Conservation (phyloP, 2,113 vertebrate species). For the Taurulus bubalis region DNA sequence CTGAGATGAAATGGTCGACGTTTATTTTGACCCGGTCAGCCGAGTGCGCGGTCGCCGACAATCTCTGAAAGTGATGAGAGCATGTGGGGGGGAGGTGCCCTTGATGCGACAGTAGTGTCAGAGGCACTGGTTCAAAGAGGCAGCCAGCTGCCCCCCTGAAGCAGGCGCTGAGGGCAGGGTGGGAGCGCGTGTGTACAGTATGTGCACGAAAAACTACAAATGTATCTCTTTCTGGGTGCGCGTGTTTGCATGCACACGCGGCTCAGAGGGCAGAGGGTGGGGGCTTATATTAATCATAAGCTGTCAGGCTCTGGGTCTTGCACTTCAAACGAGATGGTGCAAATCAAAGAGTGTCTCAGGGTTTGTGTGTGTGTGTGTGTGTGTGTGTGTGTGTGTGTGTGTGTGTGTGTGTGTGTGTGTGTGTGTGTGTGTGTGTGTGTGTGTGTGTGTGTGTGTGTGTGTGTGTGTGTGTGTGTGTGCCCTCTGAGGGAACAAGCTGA, state of each 20-base stretch:
- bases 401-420: constrained; percentile 16
- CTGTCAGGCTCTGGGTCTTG: constrained; percentile 68
- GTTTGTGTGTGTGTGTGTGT: constrained; percentile 33
- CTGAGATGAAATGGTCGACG: constrained; percentile 29
- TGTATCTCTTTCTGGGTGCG: constrained; percentile 15
- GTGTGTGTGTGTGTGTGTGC: constrained; percentile 22
- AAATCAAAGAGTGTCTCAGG: constrained; percentile 75
- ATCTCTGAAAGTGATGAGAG: constrained; percentile 33
- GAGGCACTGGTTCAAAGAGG: constrained; percentile 73
- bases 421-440: constrained; percentile 23
- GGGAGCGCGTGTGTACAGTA: constrained; percentile 27
- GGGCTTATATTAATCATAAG: constrained; percentile 80
- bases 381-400: constrained; percentile 25
- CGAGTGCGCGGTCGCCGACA: constrained; percentile 21
- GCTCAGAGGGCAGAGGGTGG: constrained; percentile 54
- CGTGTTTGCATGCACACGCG: constrained; percentile 10
- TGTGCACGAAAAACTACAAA: constrained; percentile 46
- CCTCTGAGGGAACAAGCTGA: constrained; percentile 62
- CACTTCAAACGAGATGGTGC: constrained; percentile 77
- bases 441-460: constrained; percentile 22
- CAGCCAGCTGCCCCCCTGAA: constrained; percentile 5
- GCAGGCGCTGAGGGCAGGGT: constrained; percentile 31
- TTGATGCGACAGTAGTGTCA: constrained; percentile 68
- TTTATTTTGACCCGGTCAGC: constrained; percentile 37
- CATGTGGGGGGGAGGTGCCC: constrained; percentile 42